Evolutionary conservation across 2,888 invertebrate species (phyloP), one percentile per base, ranked within the genome.

Genomic region (Thalpophila matura): DNA sequence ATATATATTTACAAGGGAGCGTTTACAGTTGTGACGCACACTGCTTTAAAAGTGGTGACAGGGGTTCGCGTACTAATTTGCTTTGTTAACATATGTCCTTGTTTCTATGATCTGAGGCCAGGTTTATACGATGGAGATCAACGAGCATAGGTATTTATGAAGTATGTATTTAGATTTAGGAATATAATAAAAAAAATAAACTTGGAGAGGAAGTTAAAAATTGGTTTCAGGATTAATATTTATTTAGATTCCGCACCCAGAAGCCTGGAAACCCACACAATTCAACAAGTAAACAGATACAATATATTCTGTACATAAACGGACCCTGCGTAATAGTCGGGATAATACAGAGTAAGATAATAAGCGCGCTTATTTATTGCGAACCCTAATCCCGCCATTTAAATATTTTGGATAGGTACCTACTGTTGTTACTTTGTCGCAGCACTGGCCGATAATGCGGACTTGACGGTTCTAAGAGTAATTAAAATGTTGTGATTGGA

Each of bases 321-420:
- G 51, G 40, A 45, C 58, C 57, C 43, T 14, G 31, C 35, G 46
- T 65, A 56, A 66, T 57, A 54, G 42, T 46, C 29, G 57, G 42
- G 31, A 35, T 57, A 60, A 53, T 54, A 54, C 54, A 42, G 43
- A 43, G 35, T 33, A 37, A 46, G 53, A 61, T 59, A 61, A 61
- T 70, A 65, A 56, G 51, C 61, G 12, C 12, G 58, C 14, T 50
- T 71, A 66, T 71, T 62, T 74, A 75, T 57, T 26, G 42, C 58
- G 10, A n/a, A 45, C 49, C 55, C 47, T 38, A 37, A 56, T 47
- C 45, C 55, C 53, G 43, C 16, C 26, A 76, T 62, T 75, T 51
- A 37, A 71, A 75, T 60, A 57, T 54, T 66, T 66, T 27, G 54
- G n/a, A 35, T 26, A 31, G 3, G 12, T 6, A 2, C 20, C n/a